phyloP scores from a whole-genome alignment of 2,113 vertebrate genomes.

The rabbit (Oryctolagus cuniculus) region DNA sequence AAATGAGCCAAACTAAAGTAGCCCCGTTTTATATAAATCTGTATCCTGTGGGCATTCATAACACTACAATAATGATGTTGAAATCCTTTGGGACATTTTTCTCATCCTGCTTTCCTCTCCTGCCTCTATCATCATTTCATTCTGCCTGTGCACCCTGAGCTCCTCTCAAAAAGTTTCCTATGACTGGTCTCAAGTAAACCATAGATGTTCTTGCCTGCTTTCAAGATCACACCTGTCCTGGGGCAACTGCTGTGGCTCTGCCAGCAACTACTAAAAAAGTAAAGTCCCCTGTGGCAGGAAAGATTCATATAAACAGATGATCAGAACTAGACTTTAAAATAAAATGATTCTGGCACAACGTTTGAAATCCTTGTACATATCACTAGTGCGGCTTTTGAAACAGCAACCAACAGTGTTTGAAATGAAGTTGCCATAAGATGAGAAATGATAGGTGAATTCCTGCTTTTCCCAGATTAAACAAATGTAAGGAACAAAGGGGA shows the following conservation, averaged over 20 bases:
- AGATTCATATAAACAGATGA: neutral
- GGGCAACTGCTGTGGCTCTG: neutral
- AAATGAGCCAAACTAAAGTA: neutral
- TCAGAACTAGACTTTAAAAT: neutral
- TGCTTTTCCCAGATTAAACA: constrained; percentile 25
- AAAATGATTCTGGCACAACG: neutral
- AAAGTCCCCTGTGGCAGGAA: neutral
- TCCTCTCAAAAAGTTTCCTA: neutral
- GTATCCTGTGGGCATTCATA: neutral
- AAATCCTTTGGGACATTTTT: neutral
- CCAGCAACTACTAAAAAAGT: neutral
- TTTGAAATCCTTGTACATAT: neutral
- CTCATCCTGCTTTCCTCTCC: neutral
- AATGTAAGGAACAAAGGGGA: neutral
- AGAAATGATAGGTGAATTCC: neutral
- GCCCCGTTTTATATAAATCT: neutral
- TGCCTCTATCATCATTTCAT: neutral
- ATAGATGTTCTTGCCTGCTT: neutral
- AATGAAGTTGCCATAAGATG: neutral
- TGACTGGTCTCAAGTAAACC: neutral
- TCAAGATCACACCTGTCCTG: neutral
- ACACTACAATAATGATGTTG: neutral
- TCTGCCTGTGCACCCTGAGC: neutral
- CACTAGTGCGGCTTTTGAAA: neutral
- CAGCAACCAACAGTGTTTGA: neutral